Evolutionary conservation across 1,140 invertebrate genomes (phyloP).

Genomic region (Cepaea nemoralis): DNA sequence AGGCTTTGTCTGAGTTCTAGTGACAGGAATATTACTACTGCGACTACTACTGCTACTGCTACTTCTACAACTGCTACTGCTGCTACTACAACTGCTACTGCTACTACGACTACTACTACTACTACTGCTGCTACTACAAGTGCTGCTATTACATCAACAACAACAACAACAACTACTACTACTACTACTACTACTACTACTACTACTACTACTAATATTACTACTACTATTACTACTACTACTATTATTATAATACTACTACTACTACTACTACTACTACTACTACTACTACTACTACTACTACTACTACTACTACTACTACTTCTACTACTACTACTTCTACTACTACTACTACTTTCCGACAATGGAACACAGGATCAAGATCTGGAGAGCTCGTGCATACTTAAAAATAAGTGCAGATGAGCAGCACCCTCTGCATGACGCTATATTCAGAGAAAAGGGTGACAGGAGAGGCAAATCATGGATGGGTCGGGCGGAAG

Average conservation of each 20-base stretch:
- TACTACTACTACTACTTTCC: constrained; percentile 41
- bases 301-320: constrained; percentile 45
- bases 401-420: too few relatives aligned
- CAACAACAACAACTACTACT: constrained; percentile 23
- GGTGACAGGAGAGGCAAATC: too few relatives aligned
- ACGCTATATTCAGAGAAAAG: too few relatives aligned
- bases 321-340: constrained; percentile 34
- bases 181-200: constrained; percentile 41
- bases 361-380: too few relatives aligned
- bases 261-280: constrained; percentile 40
- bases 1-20: too few relatives aligned
- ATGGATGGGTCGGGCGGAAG: too few relatives aligned
- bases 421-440: too few relatives aligned
- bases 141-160: constrained; percentile 17
- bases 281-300: constrained; percentile 46
- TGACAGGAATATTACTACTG: constrained; percentile 14
- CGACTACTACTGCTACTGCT: constrained; percentile 40
- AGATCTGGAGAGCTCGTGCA: too few relatives aligned
- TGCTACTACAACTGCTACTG: constrained; percentile 43
- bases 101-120: constrained; percentile 38
- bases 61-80: constrained; percentile 44
- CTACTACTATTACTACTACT: constrained; percentile 39
- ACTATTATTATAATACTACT: constrained; percentile 24
- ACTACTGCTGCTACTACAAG: constrained; percentile 40
- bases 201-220: constrained; percentile 45